A percentile compares a stretch with the other conserved stretches of the same genome.
Evolutionary conservation across 2,888 invertebrate genomes (phyloP).

Genomic region (Heliothis peltigera): DNA sequence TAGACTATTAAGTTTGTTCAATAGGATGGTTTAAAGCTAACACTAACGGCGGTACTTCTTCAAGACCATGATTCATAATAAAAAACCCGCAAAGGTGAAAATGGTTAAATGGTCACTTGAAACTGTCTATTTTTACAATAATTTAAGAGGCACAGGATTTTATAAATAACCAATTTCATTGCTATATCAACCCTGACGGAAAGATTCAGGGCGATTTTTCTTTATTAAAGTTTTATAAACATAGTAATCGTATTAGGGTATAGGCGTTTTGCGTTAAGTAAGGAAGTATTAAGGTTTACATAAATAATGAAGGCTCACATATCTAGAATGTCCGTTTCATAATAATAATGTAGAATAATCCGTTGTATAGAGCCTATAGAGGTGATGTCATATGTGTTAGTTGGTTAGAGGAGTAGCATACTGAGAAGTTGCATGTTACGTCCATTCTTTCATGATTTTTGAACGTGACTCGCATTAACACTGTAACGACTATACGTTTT

Average conservation of each 20-base stretch:
- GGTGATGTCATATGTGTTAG: slow-evolving; percentile 58
- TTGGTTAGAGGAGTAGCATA: slow-evolving; percentile 53
- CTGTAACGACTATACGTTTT: slow-evolving; percentile 20
- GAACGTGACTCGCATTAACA: slow-evolving; percentile 43
- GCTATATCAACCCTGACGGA: too few species aligned
- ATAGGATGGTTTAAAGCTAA: too few species aligned
- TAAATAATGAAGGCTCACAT: slow-evolving; percentile 22
- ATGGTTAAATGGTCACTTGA: too few species aligned
- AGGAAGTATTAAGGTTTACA: not conserved
- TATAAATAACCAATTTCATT: too few species aligned
- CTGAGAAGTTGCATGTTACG: slow-evolving; percentile 43
- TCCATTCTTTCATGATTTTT: slow-evolving; percentile 15
- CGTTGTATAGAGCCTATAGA: slow-evolving; percentile 31
- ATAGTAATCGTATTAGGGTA: not conserved
- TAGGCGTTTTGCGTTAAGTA: not conserved
- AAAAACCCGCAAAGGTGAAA: too few species aligned
- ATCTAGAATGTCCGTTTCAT: slow-evolving; percentile 20
- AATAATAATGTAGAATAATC: slow-evolving; percentile 42
- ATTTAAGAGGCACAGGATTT: too few species aligned
- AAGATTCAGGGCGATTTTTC: too few species aligned
- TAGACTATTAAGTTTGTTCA: too few species aligned
- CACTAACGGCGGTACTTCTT: too few species aligned
- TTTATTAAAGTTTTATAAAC: too few species aligned
- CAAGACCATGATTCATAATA: too few species aligned
- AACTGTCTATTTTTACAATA: too few species aligned